phyloP scores from a whole-genome alignment of 2,888 invertebrate genomes.

The Eupithecia centaureata region DNA sequence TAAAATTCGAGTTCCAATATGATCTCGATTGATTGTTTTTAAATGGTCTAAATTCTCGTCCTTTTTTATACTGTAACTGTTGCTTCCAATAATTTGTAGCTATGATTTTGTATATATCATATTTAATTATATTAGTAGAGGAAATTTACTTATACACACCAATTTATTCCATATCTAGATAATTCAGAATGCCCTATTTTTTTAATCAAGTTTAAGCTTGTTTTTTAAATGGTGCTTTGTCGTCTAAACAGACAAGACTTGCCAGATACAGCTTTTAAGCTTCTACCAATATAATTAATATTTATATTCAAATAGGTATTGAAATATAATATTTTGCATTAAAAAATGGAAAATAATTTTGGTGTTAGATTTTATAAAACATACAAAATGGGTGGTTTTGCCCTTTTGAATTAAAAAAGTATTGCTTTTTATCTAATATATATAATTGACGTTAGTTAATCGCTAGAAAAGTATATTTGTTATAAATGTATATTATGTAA shows the following conservation, averaged over 20 bases:
- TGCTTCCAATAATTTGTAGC: background rate
- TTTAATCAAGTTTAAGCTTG: background rate
- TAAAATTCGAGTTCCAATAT: background rate
- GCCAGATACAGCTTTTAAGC: background rate
- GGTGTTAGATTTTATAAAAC: conserved; percentile 12
- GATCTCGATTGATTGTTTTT: conserved; percentile 5
- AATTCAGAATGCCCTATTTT: background rate
- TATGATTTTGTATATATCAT: background rate
- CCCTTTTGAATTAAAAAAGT: conserved; percentile 14
- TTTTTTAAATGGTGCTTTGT: background rate
- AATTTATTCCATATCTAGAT: background rate
- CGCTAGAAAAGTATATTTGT: conserved; percentile 17
- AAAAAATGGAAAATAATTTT: background rate
- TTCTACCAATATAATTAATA: background rate
- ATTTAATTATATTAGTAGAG: background rate
- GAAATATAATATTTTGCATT: background rate
- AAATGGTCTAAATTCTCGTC: background rate
- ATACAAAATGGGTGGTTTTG: conserved; percentile 25
- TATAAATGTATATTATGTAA: background rate
- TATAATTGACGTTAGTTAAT: conserved; percentile 21
- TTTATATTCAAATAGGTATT: background rate
- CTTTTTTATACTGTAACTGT: background rate
- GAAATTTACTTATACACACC: background rate
- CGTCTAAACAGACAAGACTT: background rate
- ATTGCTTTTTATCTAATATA: conserved; percentile 22